These are phyloP conservation scores for Aurelia sp. DNA, from an alignment of 30 jellyfish, hydroid and myxozoan genomes.

Conservation along the genomic window DNA sequence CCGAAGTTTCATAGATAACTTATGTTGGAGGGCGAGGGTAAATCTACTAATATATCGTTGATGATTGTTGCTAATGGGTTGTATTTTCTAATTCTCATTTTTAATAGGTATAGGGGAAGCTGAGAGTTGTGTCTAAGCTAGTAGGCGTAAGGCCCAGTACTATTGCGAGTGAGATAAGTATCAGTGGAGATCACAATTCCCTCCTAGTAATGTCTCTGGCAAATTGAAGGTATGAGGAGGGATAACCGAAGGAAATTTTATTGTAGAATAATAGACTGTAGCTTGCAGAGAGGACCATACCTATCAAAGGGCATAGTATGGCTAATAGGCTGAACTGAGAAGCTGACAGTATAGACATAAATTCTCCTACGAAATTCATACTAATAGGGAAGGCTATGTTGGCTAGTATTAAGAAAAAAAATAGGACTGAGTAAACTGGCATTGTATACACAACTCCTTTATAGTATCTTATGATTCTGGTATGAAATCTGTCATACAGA, in stretches of 20 bases:
- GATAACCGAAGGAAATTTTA: slow-evolving; percentile 48
- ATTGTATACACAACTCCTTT: slow-evolving; percentile 13
- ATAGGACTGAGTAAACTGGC: slow-evolving; percentile 31
- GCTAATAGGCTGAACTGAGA: slow-evolving; percentile 1
- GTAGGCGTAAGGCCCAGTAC: slow-evolving; percentile 39
- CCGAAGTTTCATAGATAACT: slow-evolving; percentile 57
- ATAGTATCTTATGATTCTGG: slow-evolving; percentile 43
- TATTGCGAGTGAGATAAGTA: slow-evolving; percentile 10
- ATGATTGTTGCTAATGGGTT: slow-evolving; percentile 43
- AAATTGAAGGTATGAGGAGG: neutral
- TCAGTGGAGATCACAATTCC: slow-evolving; percentile 25
- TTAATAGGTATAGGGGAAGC: neutral
- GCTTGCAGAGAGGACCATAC: slow-evolving; percentile 31
- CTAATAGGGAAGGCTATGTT: slow-evolving; percentile 63
- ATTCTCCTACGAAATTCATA: slow-evolving; percentile 58
- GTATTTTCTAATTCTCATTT: slow-evolving; percentile 61
- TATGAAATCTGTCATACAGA: slow-evolving; percentile 46
- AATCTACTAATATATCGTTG: slow-evolving; percentile 37
- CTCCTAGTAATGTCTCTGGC: slow-evolving; percentile 39
- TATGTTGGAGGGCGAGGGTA: slow-evolving; percentile 51
- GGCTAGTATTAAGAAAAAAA: slow-evolving; percentile 16
- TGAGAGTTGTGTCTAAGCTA: neutral
- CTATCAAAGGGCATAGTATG: slow-evolving; percentile 8
- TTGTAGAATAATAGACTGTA: slow-evolving; percentile 40
- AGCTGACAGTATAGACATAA: slow-evolving; percentile 31